Percentiles rank a stretch among this genome's conserved stretches.
These are phyloP conservation scores for Cosmia pyralina DNA, from an alignment of 2,888 invertebrate genomes.

Conservation along the genomic window DNA sequence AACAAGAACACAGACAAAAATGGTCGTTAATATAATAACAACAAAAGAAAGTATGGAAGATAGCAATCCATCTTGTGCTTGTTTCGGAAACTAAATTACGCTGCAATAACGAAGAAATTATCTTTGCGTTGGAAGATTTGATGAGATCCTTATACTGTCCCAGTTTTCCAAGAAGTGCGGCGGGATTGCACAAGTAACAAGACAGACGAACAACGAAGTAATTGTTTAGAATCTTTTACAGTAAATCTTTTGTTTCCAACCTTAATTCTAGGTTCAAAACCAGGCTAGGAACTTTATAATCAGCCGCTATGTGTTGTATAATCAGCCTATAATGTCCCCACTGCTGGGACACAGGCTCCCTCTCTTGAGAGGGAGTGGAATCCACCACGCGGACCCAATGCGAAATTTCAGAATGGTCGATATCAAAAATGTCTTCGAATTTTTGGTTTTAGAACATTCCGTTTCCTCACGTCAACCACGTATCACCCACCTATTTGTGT, in stretches of 20 bases:
- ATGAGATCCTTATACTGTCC: neutral
- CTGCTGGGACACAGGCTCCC: neutral
- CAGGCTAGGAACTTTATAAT: neutral
- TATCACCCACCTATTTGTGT: neutral
- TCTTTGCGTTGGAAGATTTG: conserved; percentile 15
- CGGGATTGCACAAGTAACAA: neutral
- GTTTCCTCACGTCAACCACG: too few species aligned
- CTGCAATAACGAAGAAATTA: conserved; percentile 29
- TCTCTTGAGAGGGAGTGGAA: neutral
- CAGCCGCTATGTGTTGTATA: neutral
- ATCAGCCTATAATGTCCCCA: neutral
- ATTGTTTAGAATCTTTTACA: neutral
- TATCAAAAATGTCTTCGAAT: neutral
- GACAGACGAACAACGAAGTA: neutral
- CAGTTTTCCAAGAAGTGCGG: neutral
- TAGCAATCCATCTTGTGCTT: conserved; percentile 9
- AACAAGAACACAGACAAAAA: conserved; percentile 20
- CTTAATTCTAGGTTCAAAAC: neutral
- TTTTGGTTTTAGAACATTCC: too few species aligned
- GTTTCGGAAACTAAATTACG: conserved; percentile 28
- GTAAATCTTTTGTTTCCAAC: neutral
- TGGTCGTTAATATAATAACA: conserved; percentile 34
- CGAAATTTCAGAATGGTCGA: neutral
- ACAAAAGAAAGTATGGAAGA: conserved; percentile 22
- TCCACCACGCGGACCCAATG: neutral